phyloP scores from a whole-genome alignment of 2,797 vertebrate genomes.

The Enteromius mattozi region DNA sequence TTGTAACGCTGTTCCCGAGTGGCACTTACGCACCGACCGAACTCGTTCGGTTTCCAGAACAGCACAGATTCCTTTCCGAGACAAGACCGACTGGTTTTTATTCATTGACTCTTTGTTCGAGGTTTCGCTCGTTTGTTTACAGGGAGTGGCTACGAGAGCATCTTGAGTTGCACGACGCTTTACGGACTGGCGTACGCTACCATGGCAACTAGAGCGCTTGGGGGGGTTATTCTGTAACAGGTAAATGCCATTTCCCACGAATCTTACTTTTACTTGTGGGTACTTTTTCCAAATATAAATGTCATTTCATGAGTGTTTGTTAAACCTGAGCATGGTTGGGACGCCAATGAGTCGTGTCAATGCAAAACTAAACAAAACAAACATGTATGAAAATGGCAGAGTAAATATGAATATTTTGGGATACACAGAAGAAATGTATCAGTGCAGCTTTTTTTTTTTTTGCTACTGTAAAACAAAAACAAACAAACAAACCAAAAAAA shows the following conservation, averaged over 20 bases:
- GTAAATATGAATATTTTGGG: too few relatives aligned
- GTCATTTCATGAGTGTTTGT: background rate
- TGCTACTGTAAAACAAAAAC: too few relatives aligned
- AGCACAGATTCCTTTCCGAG: background rate
- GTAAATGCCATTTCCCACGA: background rate
- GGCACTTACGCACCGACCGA: background rate
- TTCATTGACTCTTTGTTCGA: constrained; percentile 4
- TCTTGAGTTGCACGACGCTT: constrained; percentile 43
- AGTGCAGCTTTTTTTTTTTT: background rate
- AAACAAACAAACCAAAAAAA: too few relatives aligned
- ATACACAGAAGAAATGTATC: background rate
- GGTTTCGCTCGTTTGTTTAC: constrained; percentile 24
- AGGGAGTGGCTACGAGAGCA: constrained; percentile 39
- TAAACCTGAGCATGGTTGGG: background rate
- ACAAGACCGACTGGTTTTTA: constrained; percentile 11
- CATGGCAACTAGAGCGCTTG: constrained; percentile 58
- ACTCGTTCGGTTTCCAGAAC: background rate
- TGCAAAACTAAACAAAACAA: background rate
- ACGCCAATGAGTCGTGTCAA: background rate
- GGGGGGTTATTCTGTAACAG: constrained; percentile 21
- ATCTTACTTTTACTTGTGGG: background rate
- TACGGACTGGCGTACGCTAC: constrained; percentile 53
- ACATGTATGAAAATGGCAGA: too few relatives aligned
- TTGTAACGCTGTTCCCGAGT: background rate
- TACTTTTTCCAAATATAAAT: too few relatives aligned